Percentiles rank a stretch among this genome's conserved stretches.
Evolutionary conservation across 2,888 invertebrate species (phyloP).

Genomic region (Pollenia griseotomentosa): DNA sequence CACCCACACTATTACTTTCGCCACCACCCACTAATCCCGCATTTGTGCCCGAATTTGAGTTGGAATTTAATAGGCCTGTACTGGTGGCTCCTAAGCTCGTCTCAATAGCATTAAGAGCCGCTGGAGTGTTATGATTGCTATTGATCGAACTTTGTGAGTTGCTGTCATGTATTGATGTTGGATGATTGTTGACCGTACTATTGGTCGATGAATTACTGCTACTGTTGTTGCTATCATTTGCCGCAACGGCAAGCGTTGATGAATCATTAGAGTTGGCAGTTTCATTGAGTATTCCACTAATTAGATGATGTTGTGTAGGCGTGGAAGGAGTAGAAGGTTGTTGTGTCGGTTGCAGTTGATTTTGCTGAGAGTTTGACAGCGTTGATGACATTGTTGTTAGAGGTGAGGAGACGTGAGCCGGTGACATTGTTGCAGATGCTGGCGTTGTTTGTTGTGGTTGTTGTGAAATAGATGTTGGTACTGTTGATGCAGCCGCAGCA

Average conservation of each 20-base stretch:
- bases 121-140: conserved; percentile 76
- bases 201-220: conserved; percentile 83
- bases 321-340: conserved; percentile 77
- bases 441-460: conserved; percentile 78
- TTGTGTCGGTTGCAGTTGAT: conserved; percentile 74
- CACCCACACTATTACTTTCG: conserved; percentile 76
- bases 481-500: conserved; percentile 15
- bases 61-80: conserved; percentile 78
- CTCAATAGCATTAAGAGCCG: conserved; percentile 68
- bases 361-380: conserved; percentile 69
- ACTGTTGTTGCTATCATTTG: conserved; percentile 83
- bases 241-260: conserved; percentile 82
- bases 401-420: conserved; percentile 74
- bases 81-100: conserved; percentile 75
- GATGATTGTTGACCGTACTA: conserved; percentile 84
- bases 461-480: conserved; percentile 56
- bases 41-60: conserved; percentile 80
- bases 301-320: conserved; percentile 79
- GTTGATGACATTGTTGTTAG: conserved; percentile 60
- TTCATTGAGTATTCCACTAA: conserved; percentile 81
- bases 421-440: conserved; percentile 69
- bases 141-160: conserved; percentile 83
- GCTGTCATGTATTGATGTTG: conserved; percentile 84
- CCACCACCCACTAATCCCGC: conserved; percentile 73
- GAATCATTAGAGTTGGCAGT: conserved; percentile 84